Evolutionary conservation across 2,888 invertebrate genomes (phyloP).

Genomic region (Eubasilissa splendida): DNA sequence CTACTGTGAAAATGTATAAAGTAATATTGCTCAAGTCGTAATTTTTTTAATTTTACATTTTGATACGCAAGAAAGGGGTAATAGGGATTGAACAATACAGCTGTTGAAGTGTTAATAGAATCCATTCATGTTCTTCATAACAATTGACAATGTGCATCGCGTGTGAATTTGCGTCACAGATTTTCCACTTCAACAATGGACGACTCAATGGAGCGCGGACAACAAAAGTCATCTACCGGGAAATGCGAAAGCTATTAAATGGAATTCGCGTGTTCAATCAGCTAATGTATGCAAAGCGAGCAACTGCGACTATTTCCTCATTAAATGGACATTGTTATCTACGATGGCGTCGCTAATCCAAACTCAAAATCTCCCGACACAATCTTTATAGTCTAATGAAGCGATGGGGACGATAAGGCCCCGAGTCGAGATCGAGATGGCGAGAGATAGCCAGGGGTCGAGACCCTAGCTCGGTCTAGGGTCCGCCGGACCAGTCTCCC

Average conservation of each 20-base stretch:
- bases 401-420: slow-evolving; percentile 54
- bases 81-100: too few species aligned
- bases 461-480: slow-evolving; percentile 13
- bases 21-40: too few species aligned
- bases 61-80: too few species aligned
- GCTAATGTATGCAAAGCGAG: slow-evolving; percentile 35
- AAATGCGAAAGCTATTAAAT: slow-evolving; percentile 25
- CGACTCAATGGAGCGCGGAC: slow-evolving; percentile 11
- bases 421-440: slow-evolving; percentile 46
- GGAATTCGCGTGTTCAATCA: slow-evolving; percentile 3
- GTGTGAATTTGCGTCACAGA: not conserved
- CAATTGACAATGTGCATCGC: too few species aligned
- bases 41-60: too few species aligned
- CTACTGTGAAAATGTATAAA: too few species aligned
- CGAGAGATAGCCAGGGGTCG: slow-evolving; percentile 48
- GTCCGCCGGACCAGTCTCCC: slow-evolving; percentile 8
- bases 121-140: too few species aligned
- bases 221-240: not conserved
- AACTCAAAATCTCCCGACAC: slow-evolving; percentile 44
- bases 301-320: slow-evolving; percentile 26
- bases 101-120: too few species aligned
- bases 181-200: slow-evolving; percentile 21
- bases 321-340: slow-evolving; percentile 43
- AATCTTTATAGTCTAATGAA: slow-evolving; percentile 58
- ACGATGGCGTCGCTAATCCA: slow-evolving; percentile 40